These are phyloP conservation scores for human DNA, from an alignment of 2,113 vertebrate genomes.

Conservation along the genomic window DNA sequence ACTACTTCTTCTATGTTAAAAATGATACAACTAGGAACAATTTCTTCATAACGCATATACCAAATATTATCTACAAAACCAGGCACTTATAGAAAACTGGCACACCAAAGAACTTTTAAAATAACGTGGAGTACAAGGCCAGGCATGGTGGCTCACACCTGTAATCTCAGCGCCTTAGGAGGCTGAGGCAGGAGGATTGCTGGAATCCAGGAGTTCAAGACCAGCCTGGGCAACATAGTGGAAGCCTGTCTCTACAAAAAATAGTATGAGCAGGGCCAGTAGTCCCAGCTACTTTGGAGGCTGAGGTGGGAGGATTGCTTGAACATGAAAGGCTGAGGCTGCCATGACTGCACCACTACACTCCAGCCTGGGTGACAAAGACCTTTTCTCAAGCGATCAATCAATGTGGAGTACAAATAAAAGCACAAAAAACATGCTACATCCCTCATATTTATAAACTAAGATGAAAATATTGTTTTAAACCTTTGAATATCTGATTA, in stretches of 20 bases:
- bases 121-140: background rate
- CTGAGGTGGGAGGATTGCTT: background rate
- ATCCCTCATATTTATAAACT: background rate
- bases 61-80: background rate
- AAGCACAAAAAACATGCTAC: background rate
- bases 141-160: background rate
- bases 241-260: background rate
- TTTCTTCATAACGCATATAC: background rate
- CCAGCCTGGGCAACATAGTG: background rate
- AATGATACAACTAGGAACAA: background rate
- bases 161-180: background rate
- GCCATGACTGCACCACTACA: background rate
- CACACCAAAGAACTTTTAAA: background rate
- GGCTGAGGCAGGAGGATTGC: background rate
- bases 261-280: background rate
- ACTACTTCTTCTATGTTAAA: slow-evolving; percentile 7
- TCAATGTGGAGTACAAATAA: background rate
- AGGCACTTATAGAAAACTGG: background rate
- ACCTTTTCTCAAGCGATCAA: background rate
- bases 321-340: background rate
- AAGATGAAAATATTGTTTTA: background rate
- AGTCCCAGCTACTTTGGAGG: background rate
- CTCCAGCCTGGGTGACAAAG: background rate
- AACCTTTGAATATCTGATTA: background rate
- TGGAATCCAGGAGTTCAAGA: background rate